Percentiles rank a stretch among this genome's conserved stretches.
phyloP scores from a whole-genome alignment of 2,113 vertebrate species.

The Saimiri boliviensis region DNA sequence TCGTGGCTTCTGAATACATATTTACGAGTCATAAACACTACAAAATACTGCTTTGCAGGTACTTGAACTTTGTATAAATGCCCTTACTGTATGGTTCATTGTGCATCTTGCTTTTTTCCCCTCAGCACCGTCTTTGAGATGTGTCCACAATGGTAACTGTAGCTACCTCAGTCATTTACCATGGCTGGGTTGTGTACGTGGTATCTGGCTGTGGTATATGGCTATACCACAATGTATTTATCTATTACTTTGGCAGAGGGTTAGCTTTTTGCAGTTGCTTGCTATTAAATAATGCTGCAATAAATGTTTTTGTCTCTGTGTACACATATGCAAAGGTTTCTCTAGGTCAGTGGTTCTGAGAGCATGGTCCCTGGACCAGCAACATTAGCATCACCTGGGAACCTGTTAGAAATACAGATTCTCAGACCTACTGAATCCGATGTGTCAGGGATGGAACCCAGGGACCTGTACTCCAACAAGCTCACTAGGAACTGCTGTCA shows the following conservation, averaged over 20 bases:
- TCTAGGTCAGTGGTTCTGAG: not conserved
- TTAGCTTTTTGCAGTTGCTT: not conserved
- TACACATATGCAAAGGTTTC: not conserved
- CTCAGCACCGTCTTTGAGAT: not conserved
- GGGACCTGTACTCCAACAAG: not conserved
- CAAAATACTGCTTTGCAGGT: not conserved
- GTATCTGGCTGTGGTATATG: not conserved
- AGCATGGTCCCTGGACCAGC: not conserved
- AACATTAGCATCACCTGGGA: not conserved
- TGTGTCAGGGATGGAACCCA: not conserved
- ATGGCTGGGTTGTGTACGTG: not conserved
- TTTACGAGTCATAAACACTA: not conserved
- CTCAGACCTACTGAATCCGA: not conserved
- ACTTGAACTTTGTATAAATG: not conserved
- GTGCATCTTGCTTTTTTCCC: not conserved
- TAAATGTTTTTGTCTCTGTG: not conserved
- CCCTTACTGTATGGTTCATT: not conserved
- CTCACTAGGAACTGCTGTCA: not conserved
- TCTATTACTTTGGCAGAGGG: not conserved
- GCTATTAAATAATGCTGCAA: not conserved
- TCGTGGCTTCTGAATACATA: not conserved
- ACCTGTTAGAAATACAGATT: not conserved
- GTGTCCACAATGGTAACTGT: not conserved
- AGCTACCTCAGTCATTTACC: not conserved
- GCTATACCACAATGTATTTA: not conserved